Evolutionary conservation across 2,888 invertebrate species (phyloP).

Genomic region (Sinohyriopsis cumingii): DNA sequence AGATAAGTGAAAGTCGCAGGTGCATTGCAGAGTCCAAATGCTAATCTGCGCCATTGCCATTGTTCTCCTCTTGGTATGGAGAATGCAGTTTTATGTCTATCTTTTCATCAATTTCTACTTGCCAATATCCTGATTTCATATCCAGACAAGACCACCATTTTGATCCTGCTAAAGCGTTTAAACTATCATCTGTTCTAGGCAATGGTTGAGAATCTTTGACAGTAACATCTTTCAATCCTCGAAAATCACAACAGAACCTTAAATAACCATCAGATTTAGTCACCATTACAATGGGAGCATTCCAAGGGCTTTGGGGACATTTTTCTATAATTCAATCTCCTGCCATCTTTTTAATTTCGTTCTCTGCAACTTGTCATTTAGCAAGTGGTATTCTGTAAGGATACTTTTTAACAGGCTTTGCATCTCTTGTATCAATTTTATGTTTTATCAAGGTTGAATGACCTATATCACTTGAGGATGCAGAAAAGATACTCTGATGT

Average conservation of each 20-base stretch:
- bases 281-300: conserved; percentile 17
- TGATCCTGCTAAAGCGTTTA: conserved; percentile 22
- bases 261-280: conserved; percentile 24
- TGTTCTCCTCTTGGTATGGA: conserved; percentile 15
- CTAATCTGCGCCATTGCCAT: conserved; percentile 26
- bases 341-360: conserved; percentile 20
- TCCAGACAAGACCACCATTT: conserved; percentile 26
- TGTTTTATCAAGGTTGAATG: conserved; percentile 14
- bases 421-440: conserved; percentile 17
- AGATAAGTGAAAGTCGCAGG: conserved; percentile 22
- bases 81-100: conserved; percentile 19
- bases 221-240: conserved; percentile 20
- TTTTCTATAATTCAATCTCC: conserved; percentile 23
- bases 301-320: conserved; percentile 19
- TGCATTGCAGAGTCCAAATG: conserved; percentile 26
- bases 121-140: conserved; percentile 18
- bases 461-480: conserved; percentile 13
- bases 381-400: conserved; percentile 23
- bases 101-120: conserved; percentile 18
- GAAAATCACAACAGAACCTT: conserved; percentile 28
- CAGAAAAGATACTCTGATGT: conserved; percentile 17
- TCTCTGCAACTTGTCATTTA: conserved; percentile 20
- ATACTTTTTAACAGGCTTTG: conserved; percentile 16
- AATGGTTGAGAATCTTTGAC: conserved; percentile 26
- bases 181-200: conserved; percentile 24